Base-by-base conservation (phyloP, 2,113 vertebrate genomes). In the Stegastes partitus region DNA sequence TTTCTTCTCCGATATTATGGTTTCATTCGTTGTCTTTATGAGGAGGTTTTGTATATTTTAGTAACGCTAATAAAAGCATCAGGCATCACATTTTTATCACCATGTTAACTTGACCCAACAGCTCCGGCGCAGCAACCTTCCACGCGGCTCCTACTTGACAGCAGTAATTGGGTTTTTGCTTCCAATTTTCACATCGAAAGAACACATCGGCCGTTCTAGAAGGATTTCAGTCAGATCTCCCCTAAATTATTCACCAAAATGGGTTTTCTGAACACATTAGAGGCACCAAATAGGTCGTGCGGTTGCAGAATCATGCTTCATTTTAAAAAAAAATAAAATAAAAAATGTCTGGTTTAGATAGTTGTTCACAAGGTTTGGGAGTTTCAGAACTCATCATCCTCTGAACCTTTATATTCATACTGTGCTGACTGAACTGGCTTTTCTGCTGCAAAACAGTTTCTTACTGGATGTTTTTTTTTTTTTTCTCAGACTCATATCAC, bases 241-340 rank as follows among this genome's bases (percentile, higher is more conserved):
- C 14, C 54, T 73, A 45, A 87, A 87, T 86, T 80, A 83, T 87
- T 84, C 74, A 79, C 70, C 25, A 23, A 58, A 57, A 45, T 62
- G 42, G 65, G 15, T 56, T 56, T 56, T 62, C 5, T 49, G n/a
- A 68, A 69, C 55, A 69, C 22, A 25, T 74, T 47, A 62, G 22
- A 66, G 8, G 22, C 42, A 44, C 54, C 56, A 83, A 84, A 74
- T 70, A 73, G 73, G 68, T 81, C 31, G 28, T 6, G 5, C 18
- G 47, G 49, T 34, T 62, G 34, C 81, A 31, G 53, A 59, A 55
- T 50, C 37, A 72, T 73, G n/a, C 44, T 18, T 68, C 14, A 26
- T 37, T 83, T 77, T 21, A 77, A 68, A 74, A 50, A 50, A 47
- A 47, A 47, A 47, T 15, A 47, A 47, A 47, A 14, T 15, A 47